Conservation (phyloP, 2,888 invertebrate genomes). For the Melieria omissa region DNA sequence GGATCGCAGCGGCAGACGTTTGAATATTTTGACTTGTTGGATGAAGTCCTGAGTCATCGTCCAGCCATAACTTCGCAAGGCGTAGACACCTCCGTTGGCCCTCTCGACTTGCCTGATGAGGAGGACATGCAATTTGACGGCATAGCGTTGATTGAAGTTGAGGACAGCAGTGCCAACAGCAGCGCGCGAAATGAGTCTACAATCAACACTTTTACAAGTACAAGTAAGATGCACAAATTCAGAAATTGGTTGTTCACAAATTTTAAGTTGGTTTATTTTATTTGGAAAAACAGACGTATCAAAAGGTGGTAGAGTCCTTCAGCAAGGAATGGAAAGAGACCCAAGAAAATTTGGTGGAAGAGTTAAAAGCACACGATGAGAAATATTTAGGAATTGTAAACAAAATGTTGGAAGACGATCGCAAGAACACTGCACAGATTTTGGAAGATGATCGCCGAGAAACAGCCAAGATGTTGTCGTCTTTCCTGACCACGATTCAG, state of each 20-base stretch:
- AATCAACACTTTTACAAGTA: too few species aligned
- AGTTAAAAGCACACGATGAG: not conserved
- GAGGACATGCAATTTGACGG: too few species aligned
- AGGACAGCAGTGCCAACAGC: too few species aligned
- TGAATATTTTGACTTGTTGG: constrained; percentile 8
- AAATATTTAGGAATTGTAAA: not conserved
- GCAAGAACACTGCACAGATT: not conserved
- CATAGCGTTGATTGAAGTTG: too few species aligned
- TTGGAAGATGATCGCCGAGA: constrained; percentile 1
- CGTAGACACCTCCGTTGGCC: not conserved
- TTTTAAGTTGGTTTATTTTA: not conserved
- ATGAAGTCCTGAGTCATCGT: constrained; percentile 4
- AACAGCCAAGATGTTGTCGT: too few species aligned
- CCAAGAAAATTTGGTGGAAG: constrained; percentile 4
- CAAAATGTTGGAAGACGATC: not conserved
- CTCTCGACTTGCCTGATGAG: too few species aligned
- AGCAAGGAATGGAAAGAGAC: not conserved
- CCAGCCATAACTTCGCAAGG: constrained; percentile 6
- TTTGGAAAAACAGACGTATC: not conserved
- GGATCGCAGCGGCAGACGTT: constrained; percentile 1
- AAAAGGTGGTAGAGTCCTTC: not conserved
- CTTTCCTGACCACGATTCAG: constrained; percentile 1
- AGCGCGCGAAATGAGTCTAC: too few species aligned
- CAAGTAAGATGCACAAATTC: not conserved
- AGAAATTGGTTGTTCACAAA: too few species aligned